Conservation (phyloP, 37 sponge, comb jelly and placozoan genomes). For the Petrosia ficiformis region DNA sequence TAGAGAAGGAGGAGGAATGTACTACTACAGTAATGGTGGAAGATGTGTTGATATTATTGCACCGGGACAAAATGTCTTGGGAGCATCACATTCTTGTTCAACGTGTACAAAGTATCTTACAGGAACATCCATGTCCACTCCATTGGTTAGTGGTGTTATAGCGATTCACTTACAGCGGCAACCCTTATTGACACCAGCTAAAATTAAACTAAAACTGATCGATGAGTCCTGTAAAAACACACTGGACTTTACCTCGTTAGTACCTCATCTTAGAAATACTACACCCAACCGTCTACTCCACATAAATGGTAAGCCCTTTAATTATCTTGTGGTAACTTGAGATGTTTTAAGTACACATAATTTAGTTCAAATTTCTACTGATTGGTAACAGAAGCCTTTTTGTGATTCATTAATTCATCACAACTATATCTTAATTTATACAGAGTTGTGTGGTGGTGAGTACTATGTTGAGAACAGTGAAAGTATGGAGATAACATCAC, state of each 20-base stretch:
- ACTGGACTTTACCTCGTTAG: conserved; percentile 20
- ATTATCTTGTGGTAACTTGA: not conserved
- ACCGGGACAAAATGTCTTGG: conserved; percentile 48
- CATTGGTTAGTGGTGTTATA: conserved; percentile 57
- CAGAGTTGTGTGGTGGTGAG: conserved; percentile 52
- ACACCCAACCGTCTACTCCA: conserved; percentile 61
- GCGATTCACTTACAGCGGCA: conserved; percentile 56
- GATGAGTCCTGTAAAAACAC: conserved; percentile 4
- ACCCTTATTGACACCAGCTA: conserved; percentile 44
- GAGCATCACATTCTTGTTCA: conserved; percentile 48
- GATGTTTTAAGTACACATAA: not conserved
- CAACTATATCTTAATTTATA: too few relatives aligned
- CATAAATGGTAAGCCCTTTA: conserved; percentile 27
- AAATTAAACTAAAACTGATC: conserved; percentile 23
- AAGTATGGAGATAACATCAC: conserved; percentile 9
- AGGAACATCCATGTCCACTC: conserved; percentile 69
- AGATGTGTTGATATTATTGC: conserved; percentile 75
- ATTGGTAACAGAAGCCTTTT: too few relatives aligned
- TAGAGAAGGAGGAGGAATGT: conserved; percentile 31
- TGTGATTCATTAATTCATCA: not conserved
- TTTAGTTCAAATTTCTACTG: too few relatives aligned
- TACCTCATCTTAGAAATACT: not conserved
- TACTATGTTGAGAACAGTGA: not conserved
- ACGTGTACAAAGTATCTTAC: conserved; percentile 31
- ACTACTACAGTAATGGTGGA: conserved; percentile 50